Percentiles rank a stretch among this genome's conserved stretches.
These are phyloP conservation scores for Grapholita molesta DNA, from an alignment of 1,140 invertebrate species.

Conservation along the genomic window DNA sequence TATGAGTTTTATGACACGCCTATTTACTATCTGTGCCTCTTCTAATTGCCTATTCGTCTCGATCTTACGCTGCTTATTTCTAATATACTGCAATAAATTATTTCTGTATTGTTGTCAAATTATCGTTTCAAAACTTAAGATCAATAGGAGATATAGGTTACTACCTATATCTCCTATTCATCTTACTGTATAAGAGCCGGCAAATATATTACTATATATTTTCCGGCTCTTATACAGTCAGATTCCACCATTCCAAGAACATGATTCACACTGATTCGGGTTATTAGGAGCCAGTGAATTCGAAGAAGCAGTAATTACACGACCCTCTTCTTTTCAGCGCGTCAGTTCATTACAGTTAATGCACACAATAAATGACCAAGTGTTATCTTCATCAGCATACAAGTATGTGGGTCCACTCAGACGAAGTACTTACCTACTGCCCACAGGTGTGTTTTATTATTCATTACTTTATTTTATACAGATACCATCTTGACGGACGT, in stretches of 20 bases:
- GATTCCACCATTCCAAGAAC: background rate
- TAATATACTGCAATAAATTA: no score
- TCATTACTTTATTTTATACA: conserved; percentile 62
- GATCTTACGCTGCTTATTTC: no score
- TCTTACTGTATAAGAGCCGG: no score
- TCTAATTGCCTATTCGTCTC: no score
- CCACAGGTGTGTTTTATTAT: conserved; percentile 55
- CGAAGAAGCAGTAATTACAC: background rate
- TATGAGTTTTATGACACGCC: no score
- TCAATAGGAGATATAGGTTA: no score
- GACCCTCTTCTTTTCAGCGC: background rate
- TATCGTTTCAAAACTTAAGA: no score
- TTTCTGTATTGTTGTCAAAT: no score
- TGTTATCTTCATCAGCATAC: conserved; percentile 57
- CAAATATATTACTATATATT: background rate
- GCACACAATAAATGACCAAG: conserved; percentile 41
- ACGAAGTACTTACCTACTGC: conserved; percentile 26
- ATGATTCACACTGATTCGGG: background rate
- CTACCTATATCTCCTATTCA: no score
- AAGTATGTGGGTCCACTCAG: conserved; percentile 39
- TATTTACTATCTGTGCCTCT: no score
- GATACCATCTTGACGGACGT: conserved; percentile 70
- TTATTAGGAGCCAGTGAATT: background rate
- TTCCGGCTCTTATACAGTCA: background rate
- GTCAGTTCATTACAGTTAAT: conserved; percentile 19